Conservation (phyloP, 2,797 vertebrate species). For the Eulemur coronatus region DNA sequence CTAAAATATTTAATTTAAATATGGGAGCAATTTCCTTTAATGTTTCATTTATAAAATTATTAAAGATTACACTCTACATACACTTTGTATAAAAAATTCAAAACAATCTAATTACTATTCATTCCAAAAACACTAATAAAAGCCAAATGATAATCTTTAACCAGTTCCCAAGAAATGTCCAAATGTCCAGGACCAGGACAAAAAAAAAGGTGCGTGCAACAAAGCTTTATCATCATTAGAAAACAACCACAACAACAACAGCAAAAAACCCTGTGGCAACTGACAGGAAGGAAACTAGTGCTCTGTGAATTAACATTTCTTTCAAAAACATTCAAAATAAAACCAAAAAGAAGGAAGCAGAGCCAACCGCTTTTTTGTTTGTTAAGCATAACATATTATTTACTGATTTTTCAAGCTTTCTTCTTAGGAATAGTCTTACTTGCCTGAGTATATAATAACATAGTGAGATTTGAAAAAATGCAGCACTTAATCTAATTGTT, state of each 20-base stretch:
- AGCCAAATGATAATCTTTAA: neutral
- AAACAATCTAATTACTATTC: neutral
- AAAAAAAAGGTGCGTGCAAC: neutral
- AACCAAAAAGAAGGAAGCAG: slow-evolving; percentile 42
- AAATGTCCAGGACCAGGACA: neutral
- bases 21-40: slow-evolving; percentile 39
- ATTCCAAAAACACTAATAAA: slow-evolving; percentile 10
- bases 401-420: slow-evolving; percentile 31
- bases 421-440: neutral
- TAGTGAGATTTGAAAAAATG: slow-evolving; percentile 20
- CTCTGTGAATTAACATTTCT: slow-evolving; percentile 28
- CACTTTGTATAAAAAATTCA: slow-evolving; percentile 34
- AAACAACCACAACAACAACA: neutral
- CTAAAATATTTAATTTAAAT: slow-evolving; percentile 66
- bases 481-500: slow-evolving; percentile 54
- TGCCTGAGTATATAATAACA: slow-evolving; percentile 7
- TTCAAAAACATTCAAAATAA: slow-evolving; percentile 53
- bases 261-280: neutral
- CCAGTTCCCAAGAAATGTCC: neutral
- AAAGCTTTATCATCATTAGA: neutral
- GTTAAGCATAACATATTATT: slow-evolving; percentile 46
- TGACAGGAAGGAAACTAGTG: slow-evolving; percentile 4
- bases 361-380: slow-evolving; percentile 29
- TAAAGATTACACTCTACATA: neutral
- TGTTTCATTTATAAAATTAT: slow-evolving; percentile 38